phyloP scores from a whole-genome alignment of 2,797 vertebrate species.

The Nothura maculosa region DNA sequence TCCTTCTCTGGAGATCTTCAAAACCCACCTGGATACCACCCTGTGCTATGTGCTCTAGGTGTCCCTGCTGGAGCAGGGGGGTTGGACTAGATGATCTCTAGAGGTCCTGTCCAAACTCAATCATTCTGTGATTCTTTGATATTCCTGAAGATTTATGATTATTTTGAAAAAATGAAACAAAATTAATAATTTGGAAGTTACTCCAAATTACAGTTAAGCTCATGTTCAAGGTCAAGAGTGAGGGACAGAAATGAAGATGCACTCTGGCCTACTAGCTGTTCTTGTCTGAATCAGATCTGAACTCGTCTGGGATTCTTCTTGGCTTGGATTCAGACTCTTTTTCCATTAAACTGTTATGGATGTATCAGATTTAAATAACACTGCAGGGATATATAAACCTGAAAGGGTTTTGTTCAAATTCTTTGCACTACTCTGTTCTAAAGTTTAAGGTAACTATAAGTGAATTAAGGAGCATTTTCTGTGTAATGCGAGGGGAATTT shows the following conservation, averaged over 20 bases:
- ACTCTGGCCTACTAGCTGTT: neutral
- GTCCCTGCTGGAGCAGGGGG: too few relatives aligned
- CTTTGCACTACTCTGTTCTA: neutral
- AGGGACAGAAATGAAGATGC: neutral
- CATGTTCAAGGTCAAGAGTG: neutral
- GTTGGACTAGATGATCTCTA: too few relatives aligned
- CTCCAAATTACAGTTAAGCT: neutral
- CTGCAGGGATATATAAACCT: neutral
- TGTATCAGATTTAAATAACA: neutral
- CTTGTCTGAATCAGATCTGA: neutral
- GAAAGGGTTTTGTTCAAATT: neutral
- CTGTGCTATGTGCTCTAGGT: too few relatives aligned
- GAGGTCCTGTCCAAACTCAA: too few relatives aligned
- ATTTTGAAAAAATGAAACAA: neutral
- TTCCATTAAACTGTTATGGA: neutral
- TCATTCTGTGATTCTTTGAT: neutral
- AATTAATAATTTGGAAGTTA: neutral
- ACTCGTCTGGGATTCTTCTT: neutral
- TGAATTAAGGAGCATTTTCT: slow-evolving; percentile 12
- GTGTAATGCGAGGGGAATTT: neutral
- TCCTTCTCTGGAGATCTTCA: too few relatives aligned
- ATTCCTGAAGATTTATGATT: neutral
- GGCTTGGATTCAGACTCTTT: neutral
- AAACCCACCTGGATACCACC: too few relatives aligned
- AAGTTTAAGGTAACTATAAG: neutral